phyloP scores from a whole-genome alignment of 1,140 invertebrate species.

The Rhyacophila brunnea region DNA sequence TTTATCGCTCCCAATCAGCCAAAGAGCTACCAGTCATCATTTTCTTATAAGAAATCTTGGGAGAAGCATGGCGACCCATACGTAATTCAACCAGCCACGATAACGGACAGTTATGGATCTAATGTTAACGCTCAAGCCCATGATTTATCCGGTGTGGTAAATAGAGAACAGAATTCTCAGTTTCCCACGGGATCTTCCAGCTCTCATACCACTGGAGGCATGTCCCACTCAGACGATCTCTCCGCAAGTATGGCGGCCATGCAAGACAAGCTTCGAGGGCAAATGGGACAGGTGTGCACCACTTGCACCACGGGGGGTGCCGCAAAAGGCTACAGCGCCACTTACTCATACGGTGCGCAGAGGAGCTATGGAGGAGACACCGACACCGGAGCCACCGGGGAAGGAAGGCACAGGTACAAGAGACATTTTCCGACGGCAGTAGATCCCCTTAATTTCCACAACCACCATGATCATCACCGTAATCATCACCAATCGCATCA shows the following conservation, averaged over 20 bases:
- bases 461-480: no score
- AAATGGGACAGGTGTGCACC: slow-evolving; percentile 28
- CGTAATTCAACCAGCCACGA: slow-evolving; percentile 42
- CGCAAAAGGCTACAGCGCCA: slow-evolving; percentile 30
- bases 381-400: not conserved
- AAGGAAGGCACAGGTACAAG: slow-evolving; percentile 15
- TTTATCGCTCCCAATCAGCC: slow-evolving; percentile 31
- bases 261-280: slow-evolving; percentile 20
- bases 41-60: slow-evolving; percentile 54
- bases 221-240: slow-evolving; percentile 1
- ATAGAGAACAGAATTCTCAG: slow-evolving; percentile 35
- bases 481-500: no score
- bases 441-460: no score
- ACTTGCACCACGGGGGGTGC: slow-evolving; percentile 10
- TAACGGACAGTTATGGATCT: slow-evolving; percentile 28
- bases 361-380: slow-evolving; percentile 23
- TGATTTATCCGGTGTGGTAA: slow-evolving; percentile 36
- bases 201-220: slow-evolving; percentile 2
- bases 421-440: not conserved
- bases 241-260: slow-evolving; percentile 18
- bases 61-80: slow-evolving; percentile 53
- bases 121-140: slow-evolving; percentile 39
- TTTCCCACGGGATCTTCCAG: slow-evolving; percentile 3
- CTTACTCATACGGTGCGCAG: slow-evolving; percentile 32
- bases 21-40: slow-evolving; percentile 53